phyloP scores from a whole-genome alignment of 1,140 invertebrate species.

The Cydia splendana region DNA sequence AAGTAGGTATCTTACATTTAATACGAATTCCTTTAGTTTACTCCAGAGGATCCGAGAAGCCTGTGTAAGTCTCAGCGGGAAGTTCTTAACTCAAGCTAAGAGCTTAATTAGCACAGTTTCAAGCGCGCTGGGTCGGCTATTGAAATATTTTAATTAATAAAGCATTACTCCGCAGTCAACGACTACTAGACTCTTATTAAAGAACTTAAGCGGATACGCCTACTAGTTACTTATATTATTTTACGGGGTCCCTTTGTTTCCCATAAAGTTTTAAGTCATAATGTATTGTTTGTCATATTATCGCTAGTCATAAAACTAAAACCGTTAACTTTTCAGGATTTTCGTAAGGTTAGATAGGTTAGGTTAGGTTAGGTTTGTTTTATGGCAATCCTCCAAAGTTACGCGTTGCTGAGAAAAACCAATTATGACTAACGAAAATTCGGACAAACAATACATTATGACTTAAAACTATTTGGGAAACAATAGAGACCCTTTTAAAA shows the following conservation, averaged over 20 bases:
- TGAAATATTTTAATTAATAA: slow-evolving; percentile 13
- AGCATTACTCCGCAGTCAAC: not conserved
- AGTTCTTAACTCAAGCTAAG: slow-evolving; percentile 20
- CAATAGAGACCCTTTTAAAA: not conserved
- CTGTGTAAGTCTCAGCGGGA: slow-evolving; percentile 6
- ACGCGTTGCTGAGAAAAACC: too few relatives aligned
- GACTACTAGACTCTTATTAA: not conserved
- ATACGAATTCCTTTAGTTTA: slow-evolving; percentile 57
- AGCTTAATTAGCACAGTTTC: slow-evolving; percentile 16
- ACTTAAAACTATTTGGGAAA: too few relatives aligned
- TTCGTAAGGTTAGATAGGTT: too few relatives aligned
- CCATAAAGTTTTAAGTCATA: too few relatives aligned
- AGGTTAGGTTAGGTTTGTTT: too few relatives aligned
- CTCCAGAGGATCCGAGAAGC: not conserved
- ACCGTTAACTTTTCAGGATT: too few relatives aligned
- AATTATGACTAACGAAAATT: too few relatives aligned
- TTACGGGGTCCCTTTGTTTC: too few relatives aligned
- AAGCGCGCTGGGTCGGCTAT: not conserved
- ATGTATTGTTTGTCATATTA: too few relatives aligned
- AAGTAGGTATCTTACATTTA: slow-evolving; percentile 69
- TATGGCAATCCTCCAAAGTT: too few relatives aligned
- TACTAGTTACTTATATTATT: not conserved
- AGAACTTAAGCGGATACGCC: not conserved
- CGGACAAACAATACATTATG: too few relatives aligned
- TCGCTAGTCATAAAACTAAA: too few relatives aligned